A percentile compares a stretch with the other conserved stretches of the same genome.
Evolutionary conservation across 2,113 vertebrate species (phyloP).

Genomic region (Colaptes auratus): DNA sequence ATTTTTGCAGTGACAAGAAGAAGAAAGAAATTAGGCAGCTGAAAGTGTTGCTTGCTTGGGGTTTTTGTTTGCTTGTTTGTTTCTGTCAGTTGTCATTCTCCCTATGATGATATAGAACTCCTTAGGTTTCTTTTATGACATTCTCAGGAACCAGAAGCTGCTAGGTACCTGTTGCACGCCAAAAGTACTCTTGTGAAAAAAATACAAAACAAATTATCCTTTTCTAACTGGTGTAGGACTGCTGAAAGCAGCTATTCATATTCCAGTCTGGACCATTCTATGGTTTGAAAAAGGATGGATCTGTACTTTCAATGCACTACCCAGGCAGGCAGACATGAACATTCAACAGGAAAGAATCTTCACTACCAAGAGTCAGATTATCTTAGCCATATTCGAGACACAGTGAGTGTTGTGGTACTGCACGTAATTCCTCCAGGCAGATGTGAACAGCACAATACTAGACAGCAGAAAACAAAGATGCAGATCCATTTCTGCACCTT

Average conservation of each 20-base stretch:
- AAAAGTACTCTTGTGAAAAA: background rate
- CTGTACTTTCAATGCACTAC: background rate
- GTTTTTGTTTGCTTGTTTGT: too few relatives aligned
- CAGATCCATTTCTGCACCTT: background rate
- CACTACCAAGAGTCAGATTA: background rate
- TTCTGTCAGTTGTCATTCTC: background rate
- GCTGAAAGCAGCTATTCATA: background rate
- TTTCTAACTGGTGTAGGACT: background rate
- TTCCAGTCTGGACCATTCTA: background rate
- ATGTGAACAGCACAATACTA: background rate
- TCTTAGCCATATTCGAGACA: background rate
- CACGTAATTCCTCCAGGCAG: background rate
- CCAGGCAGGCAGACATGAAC: background rate
- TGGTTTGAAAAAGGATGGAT: background rate
- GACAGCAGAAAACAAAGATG: background rate
- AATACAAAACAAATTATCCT: background rate
- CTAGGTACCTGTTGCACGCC: background rate
- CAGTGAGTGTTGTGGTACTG: background rate
- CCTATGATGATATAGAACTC: background rate
- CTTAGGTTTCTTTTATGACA: background rate
- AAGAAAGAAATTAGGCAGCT: background rate
- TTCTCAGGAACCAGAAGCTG: background rate
- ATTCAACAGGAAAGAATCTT: background rate
- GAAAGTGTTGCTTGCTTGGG: too few relatives aligned
- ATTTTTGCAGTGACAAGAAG: background rate